Conservation (phyloP, 2,113 vertebrate species). For the Brachionichthys hirsutus region DNA sequence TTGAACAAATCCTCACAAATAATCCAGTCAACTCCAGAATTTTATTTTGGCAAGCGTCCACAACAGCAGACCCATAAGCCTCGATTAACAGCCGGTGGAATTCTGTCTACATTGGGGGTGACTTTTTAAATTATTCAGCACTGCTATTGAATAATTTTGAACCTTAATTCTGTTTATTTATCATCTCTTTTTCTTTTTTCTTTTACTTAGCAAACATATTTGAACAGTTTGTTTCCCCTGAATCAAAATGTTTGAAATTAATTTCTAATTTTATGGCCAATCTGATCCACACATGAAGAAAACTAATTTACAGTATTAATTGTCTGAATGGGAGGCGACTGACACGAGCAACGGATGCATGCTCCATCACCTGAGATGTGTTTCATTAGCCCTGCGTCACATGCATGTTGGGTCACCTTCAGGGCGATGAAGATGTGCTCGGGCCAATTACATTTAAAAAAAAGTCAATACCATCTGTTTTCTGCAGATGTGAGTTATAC, state of each 20-base stretch:
- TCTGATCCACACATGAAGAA: conserved; percentile 31
- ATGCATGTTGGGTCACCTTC: not conserved
- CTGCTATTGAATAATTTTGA: too few relatives aligned
- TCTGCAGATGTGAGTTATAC: too few relatives aligned
- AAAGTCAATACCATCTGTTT: too few relatives aligned
- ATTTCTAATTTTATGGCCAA: not conserved
- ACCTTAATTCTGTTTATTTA: conserved; percentile 9
- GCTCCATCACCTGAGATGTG: too few relatives aligned
- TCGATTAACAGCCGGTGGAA: conserved; percentile 31
- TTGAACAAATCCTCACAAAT: conserved; percentile 8
- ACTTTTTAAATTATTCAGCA: too few relatives aligned
- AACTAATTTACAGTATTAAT: not conserved
- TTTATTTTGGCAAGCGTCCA: conserved; percentile 8
- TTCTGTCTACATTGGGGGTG: too few relatives aligned
- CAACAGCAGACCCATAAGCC: conserved; percentile 18
- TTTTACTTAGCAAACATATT: conserved; percentile 20
- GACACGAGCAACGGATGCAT: too few relatives aligned
- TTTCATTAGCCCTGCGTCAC: not conserved
- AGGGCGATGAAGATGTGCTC: too few relatives aligned
- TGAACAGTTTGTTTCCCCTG: conserved; percentile 14
- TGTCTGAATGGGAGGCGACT: conserved; percentile 39
- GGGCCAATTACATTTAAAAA: too few relatives aligned
- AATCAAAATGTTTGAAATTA: conserved; percentile 15
- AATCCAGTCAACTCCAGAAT: conserved; percentile 2
- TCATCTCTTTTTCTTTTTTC: conserved; percentile 18